These are phyloP conservation scores for Hypomecis atomaria DNA, from an alignment of 2,888 invertebrate genomes.

Conservation along the genomic window DNA sequence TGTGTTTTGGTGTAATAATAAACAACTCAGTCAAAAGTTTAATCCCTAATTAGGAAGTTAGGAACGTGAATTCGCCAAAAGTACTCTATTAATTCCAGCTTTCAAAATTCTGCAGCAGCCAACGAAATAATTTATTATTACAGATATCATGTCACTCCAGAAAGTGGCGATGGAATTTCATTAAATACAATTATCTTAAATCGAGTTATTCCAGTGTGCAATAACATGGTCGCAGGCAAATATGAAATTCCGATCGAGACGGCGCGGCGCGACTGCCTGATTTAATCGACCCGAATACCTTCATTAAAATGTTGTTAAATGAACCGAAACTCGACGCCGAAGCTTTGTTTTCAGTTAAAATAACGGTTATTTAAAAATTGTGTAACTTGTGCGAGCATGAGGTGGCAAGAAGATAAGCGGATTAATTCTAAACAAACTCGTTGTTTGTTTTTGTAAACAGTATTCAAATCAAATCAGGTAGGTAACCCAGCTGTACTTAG, in stretches of 20 bases:
- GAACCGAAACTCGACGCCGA: not conserved
- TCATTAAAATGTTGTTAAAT: slow-evolving; percentile 19
- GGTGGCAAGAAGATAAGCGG: too few relatives aligned
- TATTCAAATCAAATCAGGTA: too few relatives aligned
- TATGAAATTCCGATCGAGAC: slow-evolving; percentile 55
- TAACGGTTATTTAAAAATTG: too few relatives aligned
- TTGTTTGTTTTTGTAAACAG: too few relatives aligned
- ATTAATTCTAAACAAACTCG: too few relatives aligned
- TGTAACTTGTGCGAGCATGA: too few relatives aligned
- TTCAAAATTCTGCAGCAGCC: not conserved
- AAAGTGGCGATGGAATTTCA: slow-evolving; percentile 60
- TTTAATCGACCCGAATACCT: slow-evolving; percentile 21
- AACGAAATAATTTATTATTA: slow-evolving; percentile 19
- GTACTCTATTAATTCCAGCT: slow-evolving; percentile 1
- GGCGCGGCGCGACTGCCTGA: slow-evolving; percentile 12
- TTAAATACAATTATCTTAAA: slow-evolving; percentile 58
- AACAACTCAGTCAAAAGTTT: too few relatives aligned
- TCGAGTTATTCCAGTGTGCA: slow-evolving; percentile 43
- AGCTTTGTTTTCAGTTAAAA: too few relatives aligned
- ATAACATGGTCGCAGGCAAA: slow-evolving; percentile 45
- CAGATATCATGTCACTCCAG: slow-evolving; percentile 30
- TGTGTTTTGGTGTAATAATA: too few relatives aligned
- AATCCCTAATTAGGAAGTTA: too few relatives aligned
- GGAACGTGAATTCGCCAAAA: not conserved
- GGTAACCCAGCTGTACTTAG: too few relatives aligned